phyloP scores from a whole-genome alignment of 2,888 invertebrate genomes.

The Sesia apiformis region DNA sequence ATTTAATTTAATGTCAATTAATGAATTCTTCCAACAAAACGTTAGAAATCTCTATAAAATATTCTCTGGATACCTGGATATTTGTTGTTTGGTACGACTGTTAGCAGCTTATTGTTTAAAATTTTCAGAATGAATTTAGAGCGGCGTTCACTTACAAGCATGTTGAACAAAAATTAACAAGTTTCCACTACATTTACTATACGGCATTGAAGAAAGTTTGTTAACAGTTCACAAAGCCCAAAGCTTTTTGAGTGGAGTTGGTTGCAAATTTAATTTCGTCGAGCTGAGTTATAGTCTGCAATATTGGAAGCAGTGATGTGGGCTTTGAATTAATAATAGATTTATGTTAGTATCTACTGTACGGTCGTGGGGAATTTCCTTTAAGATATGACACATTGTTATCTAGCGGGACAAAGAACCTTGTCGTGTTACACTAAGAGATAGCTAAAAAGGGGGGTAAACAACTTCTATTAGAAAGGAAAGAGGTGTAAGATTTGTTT shows the following conservation, averaged over 20 bases:
- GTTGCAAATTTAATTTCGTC: slow-evolving; percentile 29
- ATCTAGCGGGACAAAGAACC: too few species aligned
- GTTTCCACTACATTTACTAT: background rate
- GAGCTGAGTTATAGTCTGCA: slow-evolving; percentile 21
- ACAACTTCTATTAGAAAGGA: too few species aligned
- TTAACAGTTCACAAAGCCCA: background rate
- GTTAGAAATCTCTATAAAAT: too few species aligned
- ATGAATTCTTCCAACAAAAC: too few species aligned
- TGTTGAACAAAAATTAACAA: background rate
- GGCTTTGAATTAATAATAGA: slow-evolving; percentile 4
- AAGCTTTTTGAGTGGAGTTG: slow-evolving; percentile 20
- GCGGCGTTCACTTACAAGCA: background rate
- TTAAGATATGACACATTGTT: background rate
- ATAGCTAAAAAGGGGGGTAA: too few species aligned
- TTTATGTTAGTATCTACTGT: background rate
- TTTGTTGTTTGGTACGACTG: background rate
- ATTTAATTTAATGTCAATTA: too few species aligned
- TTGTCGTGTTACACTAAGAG: too few species aligned
- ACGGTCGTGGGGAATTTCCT: background rate
- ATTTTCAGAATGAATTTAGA: background rate
- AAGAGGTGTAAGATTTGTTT: too few species aligned
- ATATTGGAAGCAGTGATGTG: slow-evolving; percentile 18
- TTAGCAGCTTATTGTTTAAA: background rate
- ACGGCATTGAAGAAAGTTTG: slow-evolving; percentile 1
- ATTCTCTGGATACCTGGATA: too few species aligned